Evolutionary conservation across 2,797 vertebrate species (phyloP), one percentile per base, ranked within the genome.

Genomic region (Acanthurus tractus): DNA sequence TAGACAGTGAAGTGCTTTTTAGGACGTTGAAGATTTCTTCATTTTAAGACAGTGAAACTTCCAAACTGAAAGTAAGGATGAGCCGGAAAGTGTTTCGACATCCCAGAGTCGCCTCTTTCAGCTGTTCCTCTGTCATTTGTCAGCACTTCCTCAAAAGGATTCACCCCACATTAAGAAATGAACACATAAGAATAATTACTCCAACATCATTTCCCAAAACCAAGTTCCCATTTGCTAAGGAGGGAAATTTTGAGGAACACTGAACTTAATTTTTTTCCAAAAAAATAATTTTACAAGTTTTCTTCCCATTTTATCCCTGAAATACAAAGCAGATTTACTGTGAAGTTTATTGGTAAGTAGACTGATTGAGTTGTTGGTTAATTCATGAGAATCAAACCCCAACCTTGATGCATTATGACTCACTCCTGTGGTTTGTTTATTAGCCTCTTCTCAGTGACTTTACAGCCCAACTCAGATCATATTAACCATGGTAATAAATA

Each of bases 121-220:
- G 85, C 73, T 87, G 77, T 90, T 93, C 88, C 83, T 88, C 74
- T 74, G 79, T 67, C 67, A 59, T 55, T 34, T 49, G n/a, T 78
- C 59, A 48, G 40, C 70, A 92, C 93, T 96, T 96, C 95, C 94
- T 90, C 86, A 89, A 83, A 89, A 52, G 4, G 1, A 8, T 38
- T 83, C 17, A 73, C 59, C 84, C 82, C 68, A 75, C 45, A 82
- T 95, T 82, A 88, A 80, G 93, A 92, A 95, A 95, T 78, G 44
- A 78, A 46, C 49, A 40, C 48, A 77, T 22, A 53, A 9, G 15
- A 29, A 38, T 49, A 59, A 68, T 74, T 57, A 34, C 76, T 78
- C 20, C 54, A 68, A 34, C 58, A 76, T 84, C 78, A 86, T 65
- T 90, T 91, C 89, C 83, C 75, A 75, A 17, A 66, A 88, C 11